phyloP scores from a whole-genome alignment of 1,140 invertebrate species.

The Tetragnatha versicolor region DNA sequence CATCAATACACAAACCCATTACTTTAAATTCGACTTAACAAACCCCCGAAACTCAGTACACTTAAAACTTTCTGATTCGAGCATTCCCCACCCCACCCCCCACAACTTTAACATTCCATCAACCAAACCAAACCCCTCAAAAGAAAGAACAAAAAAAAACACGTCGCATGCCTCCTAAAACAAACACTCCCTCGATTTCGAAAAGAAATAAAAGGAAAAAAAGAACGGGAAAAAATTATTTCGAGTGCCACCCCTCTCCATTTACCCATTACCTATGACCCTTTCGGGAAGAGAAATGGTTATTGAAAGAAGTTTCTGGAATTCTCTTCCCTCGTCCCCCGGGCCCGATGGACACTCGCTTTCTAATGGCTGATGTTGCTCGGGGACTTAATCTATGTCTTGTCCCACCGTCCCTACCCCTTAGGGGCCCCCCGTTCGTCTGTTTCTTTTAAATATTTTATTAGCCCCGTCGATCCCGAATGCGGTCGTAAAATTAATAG shows the following conservation, averaged over 20 bases:
- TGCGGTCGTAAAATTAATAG: conserved; percentile 54
- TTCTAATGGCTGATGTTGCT: conserved; percentile 34
- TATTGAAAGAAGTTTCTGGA: conserved; percentile 44
- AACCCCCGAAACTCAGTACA: no score
- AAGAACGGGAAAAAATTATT: not conserved
- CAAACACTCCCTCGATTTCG: no score
- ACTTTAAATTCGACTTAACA: no score
- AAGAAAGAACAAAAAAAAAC: no score
- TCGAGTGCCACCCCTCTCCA: conserved; percentile 12
- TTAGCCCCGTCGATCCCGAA: conserved; percentile 42
- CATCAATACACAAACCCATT: no score
- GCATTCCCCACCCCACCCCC: no score
- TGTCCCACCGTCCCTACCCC: not conserved
- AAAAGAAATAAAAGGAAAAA: not conserved
- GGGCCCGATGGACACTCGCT: conserved; percentile 43
- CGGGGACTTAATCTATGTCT: conserved; percentile 48
- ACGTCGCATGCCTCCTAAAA: no score
- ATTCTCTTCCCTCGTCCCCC: conserved; percentile 13
- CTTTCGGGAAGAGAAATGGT: conserved; percentile 49
- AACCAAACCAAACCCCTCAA: no score
- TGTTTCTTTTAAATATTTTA: conserved; percentile 55
- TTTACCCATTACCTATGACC: conserved; percentile 48
- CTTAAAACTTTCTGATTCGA: no score
- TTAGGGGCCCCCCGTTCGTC: not conserved
- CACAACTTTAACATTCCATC: no score